phyloP scores from a whole-genome alignment of 2,888 invertebrate genomes.

The Aradus depressus region DNA sequence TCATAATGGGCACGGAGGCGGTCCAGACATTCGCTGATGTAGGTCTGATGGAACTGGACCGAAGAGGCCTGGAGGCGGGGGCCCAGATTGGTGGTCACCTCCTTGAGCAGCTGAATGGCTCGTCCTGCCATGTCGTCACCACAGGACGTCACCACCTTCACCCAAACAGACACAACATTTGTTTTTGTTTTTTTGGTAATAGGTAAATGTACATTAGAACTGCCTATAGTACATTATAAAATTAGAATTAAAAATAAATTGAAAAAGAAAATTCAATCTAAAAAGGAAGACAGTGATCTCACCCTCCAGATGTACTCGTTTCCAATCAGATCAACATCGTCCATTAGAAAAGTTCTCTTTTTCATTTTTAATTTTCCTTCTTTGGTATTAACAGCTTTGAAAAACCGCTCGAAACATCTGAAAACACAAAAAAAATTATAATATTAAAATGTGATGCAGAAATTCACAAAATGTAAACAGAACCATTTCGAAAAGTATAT shows the following conservation, averaged over 20 bases:
- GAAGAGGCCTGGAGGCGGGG: constrained; percentile 67
- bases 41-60: constrained; percentile 79
- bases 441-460: no score
- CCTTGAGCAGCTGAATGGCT: constrained; percentile 81
- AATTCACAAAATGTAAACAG: no score
- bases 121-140: constrained; percentile 86
- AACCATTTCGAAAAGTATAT: neutral
- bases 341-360: constrained; percentile 73
- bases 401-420: constrained; percentile 65
- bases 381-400: constrained; percentile 89
- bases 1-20: constrained; percentile 76
- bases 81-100: constrained; percentile 88
- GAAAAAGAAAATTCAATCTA: neutral
- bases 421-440: constrained; percentile 24
- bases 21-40: constrained; percentile 84
- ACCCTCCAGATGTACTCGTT: constrained; percentile 93
- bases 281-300: constrained; percentile 32
- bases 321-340: constrained; percentile 89
- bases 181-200: no score
- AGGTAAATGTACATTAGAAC: no score
- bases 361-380: constrained; percentile 84
- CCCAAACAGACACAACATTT: neutral
- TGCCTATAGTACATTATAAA: neutral
- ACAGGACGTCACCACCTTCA: constrained; percentile 72
- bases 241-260: neutral